Base-by-base conservation (phyloP, 2,888 invertebrate genomes). In the Tetrapedia diversipes region DNA sequence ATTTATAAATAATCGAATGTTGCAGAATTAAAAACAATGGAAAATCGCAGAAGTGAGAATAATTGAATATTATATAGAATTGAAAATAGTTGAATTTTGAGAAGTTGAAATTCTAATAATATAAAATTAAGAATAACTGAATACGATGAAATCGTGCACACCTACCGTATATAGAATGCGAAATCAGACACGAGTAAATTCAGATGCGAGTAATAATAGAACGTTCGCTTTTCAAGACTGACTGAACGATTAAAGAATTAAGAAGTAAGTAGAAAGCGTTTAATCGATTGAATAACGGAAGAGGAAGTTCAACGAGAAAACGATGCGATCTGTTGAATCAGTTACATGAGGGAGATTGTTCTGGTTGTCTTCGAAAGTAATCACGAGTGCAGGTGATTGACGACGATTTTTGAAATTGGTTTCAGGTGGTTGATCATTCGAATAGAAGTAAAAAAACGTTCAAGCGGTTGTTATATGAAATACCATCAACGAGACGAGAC, bases 381-480 rank as follows among this genome's bases (percentile, higher is more conserved):
- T 29, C 29, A 59, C 59, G 14, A 27, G 59, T 27, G 24, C 54
- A 34, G 54, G 37, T 56, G 54, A 29, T 27, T 53, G 37, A 56
- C 22, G 54, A 16, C 22, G 22, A 22, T 37, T 37, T 34, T 54
- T 56, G 37, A 37, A 22, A 24, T 56, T 34, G 24, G 54, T 37
- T 37, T 56, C 54, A n/a, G n/a, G n/a, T n/a, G n/a, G n/a, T 37
- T 56, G 37, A 37, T 56, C 54, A 22, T 56, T 56, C 22, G 16
- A 56, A 56, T 56, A 37, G 34, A 37, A 56, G n/a, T 53, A 32
- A 53, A 53, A 32, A 53, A 19, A 11, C 19, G 27, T 29, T 51
- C 29, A 53, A 16, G 4, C 32, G 7, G 19, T 14, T 29, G 29
- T 22, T 16, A 7, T 16, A 4, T 22, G 11, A 29, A 27, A 29